Conservation (phyloP, 2,113 vertebrate genomes). For the Apteryx mantelli region DNA sequence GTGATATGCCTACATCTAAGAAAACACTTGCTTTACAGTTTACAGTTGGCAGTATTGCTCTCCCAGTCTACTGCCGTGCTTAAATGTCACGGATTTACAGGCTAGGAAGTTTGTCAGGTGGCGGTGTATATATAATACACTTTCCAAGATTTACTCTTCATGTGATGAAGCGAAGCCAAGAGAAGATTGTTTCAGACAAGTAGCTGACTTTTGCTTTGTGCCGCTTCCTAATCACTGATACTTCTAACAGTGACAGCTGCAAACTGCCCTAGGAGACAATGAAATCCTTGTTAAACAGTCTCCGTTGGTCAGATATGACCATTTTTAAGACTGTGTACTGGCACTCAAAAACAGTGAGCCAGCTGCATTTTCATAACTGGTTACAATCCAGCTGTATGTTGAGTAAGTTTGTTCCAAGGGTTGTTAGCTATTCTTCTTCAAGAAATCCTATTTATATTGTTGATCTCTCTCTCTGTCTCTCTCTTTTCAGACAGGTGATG, state of each 20-base stretch:
- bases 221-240: accelerated
- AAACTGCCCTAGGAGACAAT: not conserved
- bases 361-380: not conserved
- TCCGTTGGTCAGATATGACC: not conserved
- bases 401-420: not conserved
- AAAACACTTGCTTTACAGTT: not conserved
- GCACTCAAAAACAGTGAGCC: not conserved
- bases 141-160: not conserved
- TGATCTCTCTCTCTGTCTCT: not conserved
- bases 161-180: not conserved
- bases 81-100: not conserved
- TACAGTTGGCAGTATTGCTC: not conserved
- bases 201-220: not conserved
- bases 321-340: not conserved
- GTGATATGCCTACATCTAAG: not conserved
- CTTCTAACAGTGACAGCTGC: not conserved
- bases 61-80: not conserved
- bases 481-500: not conserved
- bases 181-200: not conserved
- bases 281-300: not conserved
- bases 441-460: accelerated
- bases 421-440: not conserved
- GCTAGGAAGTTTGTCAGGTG: not conserved
- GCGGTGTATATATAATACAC: not conserved
- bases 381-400: not conserved